phyloP scores from a whole-genome alignment of 2,797 vertebrate species.

The Sternarchorhynchus goeldii region DNA sequence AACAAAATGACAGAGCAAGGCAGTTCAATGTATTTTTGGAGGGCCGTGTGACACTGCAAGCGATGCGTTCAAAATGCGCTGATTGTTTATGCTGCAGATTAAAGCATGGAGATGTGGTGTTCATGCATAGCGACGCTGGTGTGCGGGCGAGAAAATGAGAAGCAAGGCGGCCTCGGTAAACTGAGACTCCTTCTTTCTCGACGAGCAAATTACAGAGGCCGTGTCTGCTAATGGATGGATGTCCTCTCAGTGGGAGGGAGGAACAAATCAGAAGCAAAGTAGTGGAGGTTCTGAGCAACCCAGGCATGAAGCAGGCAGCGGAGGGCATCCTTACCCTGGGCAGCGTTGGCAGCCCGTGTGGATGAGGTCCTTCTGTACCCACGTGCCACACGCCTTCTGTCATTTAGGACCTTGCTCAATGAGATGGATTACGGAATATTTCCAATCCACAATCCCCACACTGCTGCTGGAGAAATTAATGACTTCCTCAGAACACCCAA shows the following conservation, averaged over 20 bases:
- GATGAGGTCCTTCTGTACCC: background rate
- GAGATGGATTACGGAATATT: constrained; percentile 1
- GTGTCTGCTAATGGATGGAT: constrained; percentile 67
- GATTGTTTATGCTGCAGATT: constrained; percentile 37
- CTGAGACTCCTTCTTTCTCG: constrained; percentile 65
- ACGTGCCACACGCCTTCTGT: background rate
- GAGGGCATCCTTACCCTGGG: constrained; percentile 27
- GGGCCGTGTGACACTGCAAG: background rate
- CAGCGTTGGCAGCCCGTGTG: constrained; percentile 27
- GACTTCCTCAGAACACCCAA: background rate
- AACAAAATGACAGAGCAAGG: background rate
- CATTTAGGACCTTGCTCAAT: background rate
- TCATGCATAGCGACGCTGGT: constrained; percentile 63
- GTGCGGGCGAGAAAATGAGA: constrained; percentile 75
- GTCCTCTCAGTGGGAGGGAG: constrained; percentile 62
- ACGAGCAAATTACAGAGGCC: constrained; percentile 75
- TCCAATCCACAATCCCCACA: background rate
- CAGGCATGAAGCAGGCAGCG: constrained; percentile 42
- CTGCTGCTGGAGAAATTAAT: background rate
- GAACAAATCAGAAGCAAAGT: constrained; percentile 65
- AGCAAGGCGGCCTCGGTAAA: constrained; percentile 64
- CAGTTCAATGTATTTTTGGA: background rate
- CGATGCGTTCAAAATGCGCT: background rate
- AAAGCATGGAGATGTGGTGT: constrained; percentile 51
- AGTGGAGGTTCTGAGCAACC: constrained; percentile 47